Evolutionary conservation across 2,113 vertebrate genomes (phyloP), one percentile per base, ranked within the genome.

Genomic region (Baryphthengus martii): DNA sequence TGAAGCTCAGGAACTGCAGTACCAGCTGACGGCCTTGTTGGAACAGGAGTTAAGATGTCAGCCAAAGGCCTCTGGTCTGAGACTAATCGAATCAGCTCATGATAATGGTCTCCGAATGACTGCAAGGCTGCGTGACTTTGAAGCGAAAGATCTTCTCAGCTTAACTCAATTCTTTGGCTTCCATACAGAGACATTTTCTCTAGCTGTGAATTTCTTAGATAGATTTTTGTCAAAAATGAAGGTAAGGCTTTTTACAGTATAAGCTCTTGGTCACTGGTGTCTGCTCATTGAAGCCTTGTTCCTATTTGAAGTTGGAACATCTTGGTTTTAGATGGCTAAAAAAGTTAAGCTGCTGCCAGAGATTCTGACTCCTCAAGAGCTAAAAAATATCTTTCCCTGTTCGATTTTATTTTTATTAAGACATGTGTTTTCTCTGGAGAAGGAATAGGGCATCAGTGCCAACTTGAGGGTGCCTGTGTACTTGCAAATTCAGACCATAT

Each of bases 91-190:
- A 87, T 87, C 98, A 8, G 98, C 99, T 33, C 98, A 98, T 6
- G 99, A 99, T 90, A 99, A 99, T 5, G 99, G 99, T 19, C 98
- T 99, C 50, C 97, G 99, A 47, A 99, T 99, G 99, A 99, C 99
- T 2, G 95, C 98, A 7, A 98, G 98, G 50, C 97, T 99, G 33
- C 95, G 99, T 40, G 99, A 99, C 95, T 98, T 99, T 67, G 98
- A 99, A 96, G 99, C 99, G 79, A 99, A 99, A 77, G 99, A 99
- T 87, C 98, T 99, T 35, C 99, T 99, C 29, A 99, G 99, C 67
- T 95, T 99, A 55, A 99, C 98, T 85, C 98, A 99, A 61, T 99
- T 99, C 98, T 99, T 99, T 13, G 99, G 99, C 71, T 99, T 99
- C 86, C 97, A 93, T 66, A 98, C 99, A 0, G 99, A 99, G 91